Base-by-base conservation (phyloP, 2,797 vertebrate species). In the Menidia menidia region DNA sequence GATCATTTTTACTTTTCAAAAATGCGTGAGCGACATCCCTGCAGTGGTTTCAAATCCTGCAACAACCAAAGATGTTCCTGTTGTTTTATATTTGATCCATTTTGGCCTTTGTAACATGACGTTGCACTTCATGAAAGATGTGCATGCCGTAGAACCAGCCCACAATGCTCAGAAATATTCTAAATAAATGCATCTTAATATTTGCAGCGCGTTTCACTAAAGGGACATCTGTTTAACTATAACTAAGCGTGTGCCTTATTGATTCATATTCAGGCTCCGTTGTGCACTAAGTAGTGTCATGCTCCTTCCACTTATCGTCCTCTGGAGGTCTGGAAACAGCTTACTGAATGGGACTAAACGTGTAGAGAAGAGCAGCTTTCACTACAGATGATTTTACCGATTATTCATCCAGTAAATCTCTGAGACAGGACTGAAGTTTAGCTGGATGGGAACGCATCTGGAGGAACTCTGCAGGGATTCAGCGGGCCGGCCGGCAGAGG, bases 301-400 rank as follows among this genome's bases (percentile, higher is more conserved):
- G 14, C 60, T n/a, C 73, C 35, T 89, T 89, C 66, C 54, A 31
- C 60, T 15, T 15, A 2, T 70, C 75, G 81, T 57, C 92, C 93
- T 90, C 90, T 74, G 85, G 91, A 77, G 85, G 91, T 68, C 91
- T 59, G 43, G 55, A 67, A 52, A 41, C 50, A 10, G 35, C 4
- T 42, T 30, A 48, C 19, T 30, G 43, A 16, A n/a, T 19, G 50
- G 15, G 43, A 0, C 25, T 4, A 15, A 15, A 48, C 18, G 12
- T 51, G 56, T 0, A 60, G 61, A 73, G 25, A 14, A 73, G 25
- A 47, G 9, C 45, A 59, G 55, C 55, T 43, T 63, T 42, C 60
- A 53, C 55, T 41, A 19, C 31, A 4, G 25, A 3, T 68, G 62
- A 71, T 77, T 52, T 60, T 67, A 66, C n/a, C 50, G 14, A 45